Evolutionary conservation across 1,140 invertebrate species (phyloP).

Genomic region (Pseudomyrmex sp.): DNA sequence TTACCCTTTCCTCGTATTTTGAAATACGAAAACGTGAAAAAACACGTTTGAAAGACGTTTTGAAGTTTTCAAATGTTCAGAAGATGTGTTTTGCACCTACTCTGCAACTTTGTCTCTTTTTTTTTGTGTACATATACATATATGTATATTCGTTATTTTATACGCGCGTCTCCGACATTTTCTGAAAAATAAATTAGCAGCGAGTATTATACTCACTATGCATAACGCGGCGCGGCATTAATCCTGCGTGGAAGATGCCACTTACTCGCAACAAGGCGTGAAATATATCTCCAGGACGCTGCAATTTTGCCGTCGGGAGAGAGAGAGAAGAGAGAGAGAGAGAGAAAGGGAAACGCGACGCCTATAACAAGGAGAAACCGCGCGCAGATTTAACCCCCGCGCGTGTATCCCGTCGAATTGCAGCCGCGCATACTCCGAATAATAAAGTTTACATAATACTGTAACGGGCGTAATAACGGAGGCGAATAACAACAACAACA

Average conservation of each 20-base stretch:
- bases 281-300: conserved; percentile 47
- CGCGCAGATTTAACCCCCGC: conserved; percentile 21
- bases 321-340: neutral
- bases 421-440: conserved; percentile 17
- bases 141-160: conserved; percentile 21
- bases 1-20: neutral
- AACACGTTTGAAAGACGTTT: too few relatives aligned
- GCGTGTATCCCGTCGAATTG: conserved; percentile 21
- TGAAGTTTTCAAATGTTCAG: too few relatives aligned
- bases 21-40: neutral
- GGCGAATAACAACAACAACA: neutral
- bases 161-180: conserved; percentile 33
- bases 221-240: conserved; percentile 38
- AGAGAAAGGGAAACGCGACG: neutral
- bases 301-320: conserved; percentile 23
- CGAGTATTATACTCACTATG: conserved; percentile 34
- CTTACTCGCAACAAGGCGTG: conserved; percentile 56
- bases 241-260: conserved; percentile 54
- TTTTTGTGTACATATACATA: conserved; percentile 7
- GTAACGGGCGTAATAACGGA: conserved; percentile 20
- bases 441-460: conserved; percentile 46
- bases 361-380: conserved; percentile 28
- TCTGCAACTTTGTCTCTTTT: neutral
- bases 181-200: conserved; percentile 45
- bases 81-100: conserved; percentile 3